Conservation (phyloP, 2,797 vertebrate species). For the Benthosema pterotum region DNA sequence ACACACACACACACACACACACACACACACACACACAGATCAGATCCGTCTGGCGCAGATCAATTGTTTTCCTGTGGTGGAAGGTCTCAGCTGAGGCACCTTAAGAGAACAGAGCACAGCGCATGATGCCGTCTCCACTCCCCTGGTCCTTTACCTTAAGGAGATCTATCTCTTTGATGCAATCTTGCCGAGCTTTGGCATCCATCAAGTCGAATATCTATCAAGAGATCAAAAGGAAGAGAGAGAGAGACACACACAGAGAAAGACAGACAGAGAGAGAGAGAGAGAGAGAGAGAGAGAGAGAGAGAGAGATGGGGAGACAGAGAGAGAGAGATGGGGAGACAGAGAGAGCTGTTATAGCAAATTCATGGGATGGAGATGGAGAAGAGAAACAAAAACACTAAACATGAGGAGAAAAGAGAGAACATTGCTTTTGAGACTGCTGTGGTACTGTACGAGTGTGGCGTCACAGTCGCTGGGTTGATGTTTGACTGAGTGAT, state of each 20-base stretch:
- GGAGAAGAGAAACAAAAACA: slow-evolving; percentile 22
- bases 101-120: slow-evolving; percentile 80
- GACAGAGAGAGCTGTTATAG: slow-evolving; percentile 6
- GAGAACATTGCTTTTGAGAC: slow-evolving; percentile 53
- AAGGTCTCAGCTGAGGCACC: slow-evolving; percentile 82
- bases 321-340: slow-evolving; percentile 1
- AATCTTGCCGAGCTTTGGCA: slow-evolving; percentile 98
- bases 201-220: slow-evolving; percentile 99
- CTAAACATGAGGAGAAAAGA: slow-evolving; percentile 41
- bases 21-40: slow-evolving; percentile 29
- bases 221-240: slow-evolving; percentile 80
- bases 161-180: slow-evolving; percentile 99
- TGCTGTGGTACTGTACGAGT: slow-evolving; percentile 51
- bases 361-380: neutral
- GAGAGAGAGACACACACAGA: slow-evolving; percentile 55
- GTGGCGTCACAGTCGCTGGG: slow-evolving; percentile 62
- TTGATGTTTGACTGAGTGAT: slow-evolving; percentile 60
- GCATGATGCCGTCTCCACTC: slow-evolving; percentile 74
- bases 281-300: slow-evolving; percentile 44
- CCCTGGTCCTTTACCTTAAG: slow-evolving; percentile 92
- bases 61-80: slow-evolving; percentile 84
- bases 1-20: slow-evolving; percentile 10
- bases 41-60: slow-evolving; percentile 73
- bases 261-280: slow-evolving; percentile 61
- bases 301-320: slow-evolving; percentile 2